Conservation (phyloP, 1,140 invertebrate species). For the Brachionus paranguensis region DNA sequence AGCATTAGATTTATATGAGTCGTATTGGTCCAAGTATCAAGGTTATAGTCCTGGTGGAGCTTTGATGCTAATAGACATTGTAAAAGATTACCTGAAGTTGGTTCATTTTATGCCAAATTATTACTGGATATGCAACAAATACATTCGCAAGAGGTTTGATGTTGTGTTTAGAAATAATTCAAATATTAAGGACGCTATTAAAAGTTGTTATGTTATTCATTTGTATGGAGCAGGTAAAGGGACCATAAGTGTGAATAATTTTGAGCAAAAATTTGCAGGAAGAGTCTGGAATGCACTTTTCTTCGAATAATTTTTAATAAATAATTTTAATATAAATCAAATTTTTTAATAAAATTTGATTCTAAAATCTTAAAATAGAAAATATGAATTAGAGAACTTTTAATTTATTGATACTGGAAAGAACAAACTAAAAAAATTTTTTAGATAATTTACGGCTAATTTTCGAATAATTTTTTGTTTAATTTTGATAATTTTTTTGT, state of each 20-base stretch:
- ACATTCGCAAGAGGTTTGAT: neutral
- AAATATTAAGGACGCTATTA: neutral
- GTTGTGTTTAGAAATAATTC: neutral
- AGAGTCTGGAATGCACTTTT: neutral
- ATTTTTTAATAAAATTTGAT: no score
- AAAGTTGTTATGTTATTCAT: neutral
- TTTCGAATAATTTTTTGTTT: no score
- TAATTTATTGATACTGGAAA: no score
- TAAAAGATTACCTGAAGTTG: neutral
- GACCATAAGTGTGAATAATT: neutral
- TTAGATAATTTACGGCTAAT: no score
- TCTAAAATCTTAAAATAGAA: no score
- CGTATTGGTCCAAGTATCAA: neutral
- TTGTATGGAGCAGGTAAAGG: neutral
- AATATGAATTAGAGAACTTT: no score
- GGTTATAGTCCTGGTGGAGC: slow-evolving; percentile 6
- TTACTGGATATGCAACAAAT: neutral
- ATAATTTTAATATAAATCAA: no score
- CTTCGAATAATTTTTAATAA: neutral
- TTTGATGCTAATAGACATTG: neutral
- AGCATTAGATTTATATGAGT: neutral
- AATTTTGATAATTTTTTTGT: no score
- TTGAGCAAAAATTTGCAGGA: neutral
- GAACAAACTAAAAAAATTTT: no score
- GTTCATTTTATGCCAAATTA: neutral